Conservation (phyloP, 2,888 invertebrate genomes). For the Arge pagana region DNA sequence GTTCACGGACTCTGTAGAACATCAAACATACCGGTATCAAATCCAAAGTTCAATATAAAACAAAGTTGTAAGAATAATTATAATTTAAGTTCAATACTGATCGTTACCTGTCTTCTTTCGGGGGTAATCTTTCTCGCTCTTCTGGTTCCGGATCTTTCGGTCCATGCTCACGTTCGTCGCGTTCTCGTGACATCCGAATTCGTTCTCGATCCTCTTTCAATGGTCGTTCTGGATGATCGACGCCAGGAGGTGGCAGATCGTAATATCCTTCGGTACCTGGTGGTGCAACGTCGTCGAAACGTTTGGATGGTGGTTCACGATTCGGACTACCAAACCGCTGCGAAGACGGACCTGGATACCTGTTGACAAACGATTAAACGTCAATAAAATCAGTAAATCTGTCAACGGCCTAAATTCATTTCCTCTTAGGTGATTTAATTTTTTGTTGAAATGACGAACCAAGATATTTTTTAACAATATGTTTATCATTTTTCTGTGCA, state of each 20-base stretch:
- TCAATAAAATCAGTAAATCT: constrained; percentile 6
- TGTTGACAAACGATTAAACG: constrained; percentile 43
- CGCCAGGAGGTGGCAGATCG: constrained; percentile 53
- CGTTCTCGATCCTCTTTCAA: constrained; percentile 45
- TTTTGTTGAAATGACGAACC: too few relatives aligned
- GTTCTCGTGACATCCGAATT: constrained; percentile 40
- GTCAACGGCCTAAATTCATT: constrained; percentile 11
- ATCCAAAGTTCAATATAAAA: constrained; percentile 1
- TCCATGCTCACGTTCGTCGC: constrained; percentile 45
- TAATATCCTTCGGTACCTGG: constrained; percentile 61
- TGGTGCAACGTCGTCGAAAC: constrained; percentile 56
- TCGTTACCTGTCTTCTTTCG: constrained; percentile 49
- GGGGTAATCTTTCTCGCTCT: constrained; percentile 44
- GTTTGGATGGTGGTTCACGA: constrained; percentile 46
- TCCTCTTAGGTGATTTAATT: constrained; percentile 2
- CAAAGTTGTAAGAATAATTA: neutral
- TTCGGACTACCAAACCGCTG: constrained; percentile 45
- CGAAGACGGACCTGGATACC: constrained; percentile 48
- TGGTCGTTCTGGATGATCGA: constrained; percentile 50
- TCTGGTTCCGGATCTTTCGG: constrained; percentile 49
- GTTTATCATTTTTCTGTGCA: too few relatives aligned
- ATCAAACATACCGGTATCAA: neutral
- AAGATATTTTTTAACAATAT: too few relatives aligned
- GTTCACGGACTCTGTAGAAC: constrained; percentile 39
- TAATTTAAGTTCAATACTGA: constrained; percentile 5